phyloP scores from a whole-genome alignment of 2,888 invertebrate genomes.

The Branchipolynoe longqiensis region DNA sequence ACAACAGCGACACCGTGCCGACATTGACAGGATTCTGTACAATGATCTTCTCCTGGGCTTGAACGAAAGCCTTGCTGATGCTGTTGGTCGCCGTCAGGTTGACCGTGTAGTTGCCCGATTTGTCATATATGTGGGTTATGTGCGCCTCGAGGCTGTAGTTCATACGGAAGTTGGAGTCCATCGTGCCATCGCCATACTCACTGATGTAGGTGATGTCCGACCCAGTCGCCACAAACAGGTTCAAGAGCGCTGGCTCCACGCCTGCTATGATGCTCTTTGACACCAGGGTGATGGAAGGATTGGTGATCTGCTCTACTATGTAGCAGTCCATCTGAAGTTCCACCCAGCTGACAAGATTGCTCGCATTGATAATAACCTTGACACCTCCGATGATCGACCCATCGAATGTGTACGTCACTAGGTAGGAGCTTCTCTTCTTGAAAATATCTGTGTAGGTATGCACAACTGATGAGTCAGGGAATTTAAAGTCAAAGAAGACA shows the following conservation, averaged over 20 bases:
- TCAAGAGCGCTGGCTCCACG: not conserved
- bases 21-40: not conserved
- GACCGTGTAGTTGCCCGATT: not conserved
- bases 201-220: not conserved
- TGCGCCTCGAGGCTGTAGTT: not conserved
- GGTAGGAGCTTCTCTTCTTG: not conserved
- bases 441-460: not conserved
- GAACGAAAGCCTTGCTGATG: not conserved
- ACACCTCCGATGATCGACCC: not conserved
- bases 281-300: not conserved
- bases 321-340: not conserved
- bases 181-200: not conserved
- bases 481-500: not conserved
- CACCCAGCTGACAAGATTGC: not conserved
- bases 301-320: not conserved
- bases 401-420: not conserved
- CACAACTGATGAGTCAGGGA: not conserved
- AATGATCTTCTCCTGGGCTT: not conserved
- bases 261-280: not conserved
- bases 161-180: not conserved
- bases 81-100: not conserved
- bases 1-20: not conserved
- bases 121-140: not conserved
- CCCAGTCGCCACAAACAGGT: not conserved
- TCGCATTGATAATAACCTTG: not conserved